Base-by-base conservation (phyloP, 2,797 vertebrate species). In the Propithecus perrieri region DNA sequence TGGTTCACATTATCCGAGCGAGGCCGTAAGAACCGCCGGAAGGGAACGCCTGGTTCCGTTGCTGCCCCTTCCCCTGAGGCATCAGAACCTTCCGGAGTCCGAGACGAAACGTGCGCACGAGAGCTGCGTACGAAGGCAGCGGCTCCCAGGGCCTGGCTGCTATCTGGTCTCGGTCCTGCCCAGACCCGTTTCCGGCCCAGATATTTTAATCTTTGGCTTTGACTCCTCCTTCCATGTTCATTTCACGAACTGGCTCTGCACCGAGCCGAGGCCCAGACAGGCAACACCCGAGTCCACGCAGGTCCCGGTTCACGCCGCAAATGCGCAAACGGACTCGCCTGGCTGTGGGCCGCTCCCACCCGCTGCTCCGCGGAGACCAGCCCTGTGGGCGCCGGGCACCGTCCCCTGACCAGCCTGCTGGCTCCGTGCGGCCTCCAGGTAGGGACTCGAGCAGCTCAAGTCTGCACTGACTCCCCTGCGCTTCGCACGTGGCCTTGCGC, bases 361-460 rank as follows among this genome's bases (percentile, higher is more conserved):
- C 20, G 0, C 59, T 75, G 61, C 38, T 61, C 5, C 1, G 13
- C 9, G 57, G 48, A 35, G 5, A 7, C 11, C 5, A 26, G 61
- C 26, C 55, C 28, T 24, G 15, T 38, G 13, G 9, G 20, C 7
- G 20, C 14, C 12, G 46, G 33, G 33, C 1, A 0, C 8, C 8
- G 11, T 43, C 15, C 0, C 14, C 13, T 1, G 43, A 33, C 11
- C 11, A 24, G 14, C 50, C 65, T 3, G 12, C 10, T 5, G 30
- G 7, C 1, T 9, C 7, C 4, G 26, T 0, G 7, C 4, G 1
- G 24, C 28, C 15, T 28, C 4, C 17, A 13, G 33, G 11, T 1
- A 7, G 13, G 2, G 9, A 33, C 41, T 53, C 30, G 7, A 33
- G 9, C 6, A 8, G 0, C 17, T 89, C 33, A 15, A 0, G 50